phyloP scores from a whole-genome alignment of 2,113 vertebrate species.

The Gulo gulo region DNA sequence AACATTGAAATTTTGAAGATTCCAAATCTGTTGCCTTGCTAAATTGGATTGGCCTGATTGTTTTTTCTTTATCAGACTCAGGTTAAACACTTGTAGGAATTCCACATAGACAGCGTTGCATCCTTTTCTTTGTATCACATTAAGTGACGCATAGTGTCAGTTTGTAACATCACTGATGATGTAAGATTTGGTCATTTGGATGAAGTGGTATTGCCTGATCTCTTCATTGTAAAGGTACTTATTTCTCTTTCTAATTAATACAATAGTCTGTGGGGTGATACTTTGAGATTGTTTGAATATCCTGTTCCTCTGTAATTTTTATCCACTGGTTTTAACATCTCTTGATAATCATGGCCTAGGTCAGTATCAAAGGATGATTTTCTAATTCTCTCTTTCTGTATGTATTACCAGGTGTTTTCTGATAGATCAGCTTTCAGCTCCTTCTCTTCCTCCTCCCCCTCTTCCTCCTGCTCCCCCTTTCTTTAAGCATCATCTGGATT shows the following conservation, averaged over 20 bases:
- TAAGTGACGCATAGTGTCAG: not conserved
- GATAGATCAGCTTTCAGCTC: not conserved
- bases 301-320: not conserved
- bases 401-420: not conserved
- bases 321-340: not conserved
- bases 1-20: not conserved
- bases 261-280: not conserved
- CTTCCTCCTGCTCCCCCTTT: fast-evolving
- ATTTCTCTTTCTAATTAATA: not conserved
- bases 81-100: not conserved
- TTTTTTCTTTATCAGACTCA: not conserved
- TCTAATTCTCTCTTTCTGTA: not conserved
- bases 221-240: not conserved
- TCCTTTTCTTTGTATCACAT: not conserved
- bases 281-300: conserved; percentile 1
- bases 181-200: not conserved
- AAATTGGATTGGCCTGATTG: not conserved
- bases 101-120: not conserved
- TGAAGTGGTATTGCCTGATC: not conserved
- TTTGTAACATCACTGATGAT: not conserved
- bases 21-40: not conserved
- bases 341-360: not conserved
- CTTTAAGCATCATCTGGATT: not conserved
- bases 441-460: not conserved
- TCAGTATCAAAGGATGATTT: conserved; percentile 19